Conservation (phyloP, 2,797 vertebrate genomes). For the Sebastes variabilis region DNA sequence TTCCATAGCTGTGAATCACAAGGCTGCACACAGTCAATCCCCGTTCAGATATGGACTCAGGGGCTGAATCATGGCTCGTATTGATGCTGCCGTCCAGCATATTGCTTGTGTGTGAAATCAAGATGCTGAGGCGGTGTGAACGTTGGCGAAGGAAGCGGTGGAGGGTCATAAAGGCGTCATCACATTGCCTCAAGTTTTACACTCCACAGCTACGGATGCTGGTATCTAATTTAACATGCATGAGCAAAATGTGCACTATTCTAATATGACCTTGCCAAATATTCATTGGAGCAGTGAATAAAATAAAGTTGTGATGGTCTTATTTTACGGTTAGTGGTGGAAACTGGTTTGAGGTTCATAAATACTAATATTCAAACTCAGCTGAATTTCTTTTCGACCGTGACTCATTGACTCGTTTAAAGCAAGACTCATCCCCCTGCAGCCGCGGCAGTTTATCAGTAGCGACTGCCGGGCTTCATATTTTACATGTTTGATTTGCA, state of each 20-base stretch:
- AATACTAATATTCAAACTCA: constrained; percentile 71
- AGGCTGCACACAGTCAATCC: constrained; percentile 12
- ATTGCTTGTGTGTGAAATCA: constrained; percentile 24
- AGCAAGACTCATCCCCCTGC: constrained; percentile 31
- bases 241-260: constrained; percentile 31
- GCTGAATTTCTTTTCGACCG: constrained; percentile 46
- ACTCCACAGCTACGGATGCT: neutral
- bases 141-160: neutral
- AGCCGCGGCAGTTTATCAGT: constrained; percentile 55
- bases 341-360: constrained; percentile 65
- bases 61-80: constrained; percentile 27
- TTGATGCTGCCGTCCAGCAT: constrained; percentile 26
- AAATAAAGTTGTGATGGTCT: constrained; percentile 43
- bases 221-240: constrained; percentile 34
- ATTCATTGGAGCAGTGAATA: constrained; percentile 28
- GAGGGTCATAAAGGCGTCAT: constrained; percentile 4
- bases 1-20: constrained; percentile 40
- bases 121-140: constrained; percentile 8
- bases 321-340: constrained; percentile 63
- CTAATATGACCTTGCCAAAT: constrained; percentile 45
- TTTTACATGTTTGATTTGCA: constrained; percentile 62
- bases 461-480: constrained; percentile 30
- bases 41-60: constrained; percentile 20
- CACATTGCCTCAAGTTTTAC: constrained; percentile 3
- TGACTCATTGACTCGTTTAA: constrained; percentile 66